Percentiles rank a stretch among this genome's conserved stretches.
Evolutionary conservation across 1,140 invertebrate species (phyloP).

Genomic region (Nasonia vitripennis): DNA sequence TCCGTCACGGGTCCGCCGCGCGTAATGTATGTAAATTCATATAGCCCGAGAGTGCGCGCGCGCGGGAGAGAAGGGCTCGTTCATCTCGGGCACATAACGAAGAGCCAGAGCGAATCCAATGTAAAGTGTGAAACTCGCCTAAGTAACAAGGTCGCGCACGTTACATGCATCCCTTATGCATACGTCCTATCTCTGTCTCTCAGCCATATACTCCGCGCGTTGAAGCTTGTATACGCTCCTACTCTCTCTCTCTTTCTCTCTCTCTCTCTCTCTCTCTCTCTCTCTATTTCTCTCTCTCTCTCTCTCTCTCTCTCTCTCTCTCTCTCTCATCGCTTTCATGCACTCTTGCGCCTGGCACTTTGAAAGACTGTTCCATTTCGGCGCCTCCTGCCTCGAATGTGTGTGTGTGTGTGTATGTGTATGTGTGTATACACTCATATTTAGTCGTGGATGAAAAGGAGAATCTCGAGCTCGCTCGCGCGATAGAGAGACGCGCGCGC

Average conservation of each 20-base stretch:
- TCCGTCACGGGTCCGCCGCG: not conserved
- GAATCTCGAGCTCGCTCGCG: slow-evolving; percentile 22
- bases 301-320: not conserved
- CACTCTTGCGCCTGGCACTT: slow-evolving; percentile 4
- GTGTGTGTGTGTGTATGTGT: not conserved
- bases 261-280: not conserved
- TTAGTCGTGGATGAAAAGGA: not conserved
- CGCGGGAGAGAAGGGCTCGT: not conserved
- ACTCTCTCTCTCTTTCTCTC: not conserved
- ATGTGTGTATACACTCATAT: not conserved
- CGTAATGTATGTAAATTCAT: not conserved
- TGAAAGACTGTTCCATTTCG: slow-evolving; percentile 47
- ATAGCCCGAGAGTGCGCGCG: not conserved
- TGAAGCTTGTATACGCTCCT: too few relatives aligned
- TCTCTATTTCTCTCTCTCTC: not conserved
- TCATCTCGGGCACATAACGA: not conserved
- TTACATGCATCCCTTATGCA: slow-evolving; percentile 12
- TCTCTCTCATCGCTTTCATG: slow-evolving; percentile 16
- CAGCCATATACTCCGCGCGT: too few relatives aligned
- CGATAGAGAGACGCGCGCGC: not conserved
- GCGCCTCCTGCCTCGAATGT: slow-evolving; percentile 39
- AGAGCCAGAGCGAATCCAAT: slow-evolving; percentile 5
- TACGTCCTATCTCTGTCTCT: not conserved
- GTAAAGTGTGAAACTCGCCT: slow-evolving; percentile 20
- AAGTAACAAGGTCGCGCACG: slow-evolving; percentile 32